A percentile compares a stretch with the other conserved stretches of the same genome.
Conservation (phyloP, 2,113 vertebrate species). For the Neogobius melanostomus region DNA sequence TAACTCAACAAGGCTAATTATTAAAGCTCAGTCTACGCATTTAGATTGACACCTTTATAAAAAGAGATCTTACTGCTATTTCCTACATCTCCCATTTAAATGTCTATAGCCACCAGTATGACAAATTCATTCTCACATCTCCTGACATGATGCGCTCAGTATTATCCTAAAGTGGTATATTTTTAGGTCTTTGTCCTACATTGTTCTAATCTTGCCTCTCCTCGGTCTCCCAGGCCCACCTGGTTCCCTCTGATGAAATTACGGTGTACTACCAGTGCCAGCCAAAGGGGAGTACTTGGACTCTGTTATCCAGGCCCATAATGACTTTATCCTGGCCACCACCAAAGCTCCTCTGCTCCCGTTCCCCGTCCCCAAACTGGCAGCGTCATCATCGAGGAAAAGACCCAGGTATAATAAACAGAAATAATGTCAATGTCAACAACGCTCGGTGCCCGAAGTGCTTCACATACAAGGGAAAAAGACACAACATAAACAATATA, state of each 20-base stretch:
- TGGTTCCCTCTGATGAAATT: conserved; percentile 95
- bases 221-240: conserved; percentile 77
- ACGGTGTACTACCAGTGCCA: conserved; percentile 83
- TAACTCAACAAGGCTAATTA: too few relatives aligned
- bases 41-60: too few relatives aligned
- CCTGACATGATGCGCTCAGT: background rate
- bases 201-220: background rate
- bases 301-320: conserved; percentile 85
- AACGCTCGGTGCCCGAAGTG: too few relatives aligned
- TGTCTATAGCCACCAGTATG: too few relatives aligned
- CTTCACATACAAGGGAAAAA: too few relatives aligned
- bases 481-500: too few relatives aligned
- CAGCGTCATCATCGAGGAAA: conserved; percentile 88
- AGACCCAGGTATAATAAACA: conserved; percentile 79
- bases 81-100: conserved; percentile 7
- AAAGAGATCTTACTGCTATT: too few relatives aligned
- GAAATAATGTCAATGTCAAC: background rate
- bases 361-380: conserved; percentile 82
- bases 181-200: background rate
- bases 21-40: too few relatives aligned
- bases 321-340: conserved; percentile 91
- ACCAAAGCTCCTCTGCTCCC: conserved; percentile 87
- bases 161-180: background rate
- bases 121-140: too few relatives aligned
- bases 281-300: conserved; percentile 86